These are phyloP conservation scores for Rhynchomys soricoides DNA, from an alignment of 2,113 vertebrate species.

Conservation along the genomic window DNA sequence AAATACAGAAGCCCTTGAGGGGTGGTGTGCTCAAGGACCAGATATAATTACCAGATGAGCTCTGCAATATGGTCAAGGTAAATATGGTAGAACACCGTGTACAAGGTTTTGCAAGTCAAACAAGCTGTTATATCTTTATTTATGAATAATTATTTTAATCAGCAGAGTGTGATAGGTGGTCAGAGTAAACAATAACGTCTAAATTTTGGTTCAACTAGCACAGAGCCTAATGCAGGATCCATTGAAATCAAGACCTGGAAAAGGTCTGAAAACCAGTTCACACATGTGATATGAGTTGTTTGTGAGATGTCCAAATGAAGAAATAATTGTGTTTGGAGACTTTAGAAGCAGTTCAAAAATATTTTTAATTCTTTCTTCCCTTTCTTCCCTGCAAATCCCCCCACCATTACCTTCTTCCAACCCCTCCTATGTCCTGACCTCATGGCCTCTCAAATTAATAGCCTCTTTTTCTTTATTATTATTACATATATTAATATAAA, in stretches of 20 bases:
- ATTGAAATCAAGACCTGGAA: background rate
- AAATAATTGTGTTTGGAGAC: background rate
- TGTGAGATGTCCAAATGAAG: background rate
- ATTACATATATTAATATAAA: background rate
- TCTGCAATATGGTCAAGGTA: background rate
- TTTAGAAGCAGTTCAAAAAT: background rate
- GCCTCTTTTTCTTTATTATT: background rate
- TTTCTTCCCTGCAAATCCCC: background rate
- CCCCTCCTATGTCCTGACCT: background rate
- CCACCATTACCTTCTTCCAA: background rate
- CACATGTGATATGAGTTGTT: background rate
- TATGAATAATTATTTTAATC: background rate
- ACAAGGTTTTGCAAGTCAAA: background rate
- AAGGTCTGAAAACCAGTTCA: background rate
- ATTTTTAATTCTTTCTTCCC: background rate
- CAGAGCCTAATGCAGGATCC: background rate
- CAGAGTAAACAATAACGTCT: background rate
- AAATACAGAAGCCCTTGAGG: background rate
- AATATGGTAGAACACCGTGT: background rate
- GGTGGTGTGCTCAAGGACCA: background rate
- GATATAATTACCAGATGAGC: background rate
- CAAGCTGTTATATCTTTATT: background rate
- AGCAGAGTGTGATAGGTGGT: background rate
- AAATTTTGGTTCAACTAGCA: background rate
- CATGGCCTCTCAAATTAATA: background rate